Evolutionary conservation across 2,888 invertebrate species (phyloP), one percentile per base, ranked within the genome.

Genomic region (Dynastes maya): DNA sequence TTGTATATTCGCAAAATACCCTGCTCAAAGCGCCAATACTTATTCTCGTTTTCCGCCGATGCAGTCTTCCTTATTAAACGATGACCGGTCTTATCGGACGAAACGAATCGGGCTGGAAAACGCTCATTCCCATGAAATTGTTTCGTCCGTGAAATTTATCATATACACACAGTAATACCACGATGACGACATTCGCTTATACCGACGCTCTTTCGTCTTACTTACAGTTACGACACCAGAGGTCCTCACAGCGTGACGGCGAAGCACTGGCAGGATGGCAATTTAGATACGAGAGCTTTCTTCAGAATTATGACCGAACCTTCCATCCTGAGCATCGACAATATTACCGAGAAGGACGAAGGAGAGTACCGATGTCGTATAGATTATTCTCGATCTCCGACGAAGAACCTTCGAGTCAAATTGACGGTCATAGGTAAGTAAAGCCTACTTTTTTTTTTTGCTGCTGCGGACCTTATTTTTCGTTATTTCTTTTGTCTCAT

Each of bases 341-440:
- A 90, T 83, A 90, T 95, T 78, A 89, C 89, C 80, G 91, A 92
- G 83, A 88, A 90, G 22, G 96, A 96, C 87, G 93, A 94, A 74
- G 95, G 95, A 6, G 91, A 94, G 82, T 96, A 96, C 88, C 91
- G 95, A 80, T 96, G 96, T 87, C 89, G 95, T 78, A 95, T 96
- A 70, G 96, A 96, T 89, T 96, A 95, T 89, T 92, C 93, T 84
- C 92, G 93, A 82, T 95, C 95, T 6, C 95, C 95, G 0, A 95
- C 96, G 9, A 92, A 93, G 82, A 95, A 95, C 87, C 92, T 93
- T 80, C 92, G 94, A 85, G 92, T 95, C 80, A 90, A 92, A 81
- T 90, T 96, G 78, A 92, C 92, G 82, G 93, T 96, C 79, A 94
- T 96, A 83, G 94, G 96, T 96, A 88, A 90, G 92, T 37, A 37